Base-by-base conservation (phyloP, 2,888 invertebrate species). In the Ceratothoa steindachneri region DNA sequence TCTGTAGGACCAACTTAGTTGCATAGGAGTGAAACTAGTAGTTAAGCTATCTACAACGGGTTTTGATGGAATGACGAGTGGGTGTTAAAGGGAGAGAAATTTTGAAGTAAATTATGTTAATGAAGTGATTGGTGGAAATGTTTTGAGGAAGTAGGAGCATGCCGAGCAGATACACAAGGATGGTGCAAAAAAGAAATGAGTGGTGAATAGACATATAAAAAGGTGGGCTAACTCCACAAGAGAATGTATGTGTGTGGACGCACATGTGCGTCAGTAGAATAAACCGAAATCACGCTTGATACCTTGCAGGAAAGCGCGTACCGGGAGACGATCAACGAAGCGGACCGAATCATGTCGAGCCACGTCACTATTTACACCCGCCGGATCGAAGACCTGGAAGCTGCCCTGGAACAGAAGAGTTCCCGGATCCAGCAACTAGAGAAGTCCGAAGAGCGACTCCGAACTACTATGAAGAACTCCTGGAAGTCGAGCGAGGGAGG, bases 221-320 rank as follows among this genome's bases (percentile, higher is more conserved):
- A n/a, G n/a, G n/a, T n/a, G n/a, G n/a, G n/a, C n/a, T n/a, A n/a
- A n/a, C n/a, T n/a, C n/a, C n/a, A n/a, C n/a, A n/a, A n/a, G n/a
- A n/a, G n/a, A n/a, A n/a, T n/a, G n/a, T n/a, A n/a, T n/a, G n/a
- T n/a, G n/a, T n/a, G n/a, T n/a, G n/a, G n/a, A n/a, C n/a, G n/a
- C n/a, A n/a, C n/a, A n/a, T n/a, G n/a, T n/a, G n/a, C n/a, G n/a
- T n/a, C n/a, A n/a, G n/a, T n/a, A n/a, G n/a, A n/a, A n/a, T n/a
- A n/a, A n/a, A n/a, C n/a, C n/a, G n/a, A n/a, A n/a, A n/a, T n/a
- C n/a, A n/a, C n/a, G n/a, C n/a, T n/a, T n/a, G n/a, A n/a, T n/a
- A n/a, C n/a, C n/a, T n/a, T n/a, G 41, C 67, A 78, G 79, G 79
- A 79, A 60, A 75, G 79, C 66, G 76, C 79, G 27, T 79, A 79